Percentiles rank a stretch among this genome's conserved stretches.
Conservation (phyloP, 2,113 vertebrate genomes). For the Theristicus caerulescens region DNA sequence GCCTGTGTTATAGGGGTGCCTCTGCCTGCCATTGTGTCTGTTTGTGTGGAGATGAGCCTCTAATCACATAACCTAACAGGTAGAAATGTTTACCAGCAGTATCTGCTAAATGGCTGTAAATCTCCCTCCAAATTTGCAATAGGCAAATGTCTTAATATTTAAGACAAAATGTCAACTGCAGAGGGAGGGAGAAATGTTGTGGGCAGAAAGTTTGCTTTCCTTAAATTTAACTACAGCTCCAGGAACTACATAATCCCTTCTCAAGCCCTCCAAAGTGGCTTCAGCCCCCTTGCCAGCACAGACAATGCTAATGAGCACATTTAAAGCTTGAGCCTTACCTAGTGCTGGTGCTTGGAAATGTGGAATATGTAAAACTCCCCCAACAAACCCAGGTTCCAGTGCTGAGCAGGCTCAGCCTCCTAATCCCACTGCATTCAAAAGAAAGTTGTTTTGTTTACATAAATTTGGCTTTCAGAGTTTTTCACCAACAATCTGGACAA, state of each 20-base stretch:
- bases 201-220: background rate
- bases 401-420: background rate
- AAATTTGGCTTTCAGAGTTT: background rate
- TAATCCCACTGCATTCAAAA: background rate
- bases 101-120: background rate
- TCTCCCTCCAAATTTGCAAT: background rate
- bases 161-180: background rate
- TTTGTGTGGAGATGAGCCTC: background rate
- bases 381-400: background rate
- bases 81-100: background rate
- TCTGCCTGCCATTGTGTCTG: background rate
- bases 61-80: background rate
- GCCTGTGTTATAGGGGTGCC: background rate
- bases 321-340: background rate
- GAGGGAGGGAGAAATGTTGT: background rate
- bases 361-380: background rate
- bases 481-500: background rate
- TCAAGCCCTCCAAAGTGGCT: background rate
- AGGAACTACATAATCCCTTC: background rate
- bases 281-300: background rate
- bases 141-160: background rate
- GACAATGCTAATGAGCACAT: background rate
- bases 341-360: background rate
- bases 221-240: background rate
- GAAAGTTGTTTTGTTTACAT: background rate